Evolutionary conservation across 1,140 invertebrate genomes (phyloP), one percentile per base, ranked within the genome.

Genomic region (Ctenoplectra terminalis): DNA sequence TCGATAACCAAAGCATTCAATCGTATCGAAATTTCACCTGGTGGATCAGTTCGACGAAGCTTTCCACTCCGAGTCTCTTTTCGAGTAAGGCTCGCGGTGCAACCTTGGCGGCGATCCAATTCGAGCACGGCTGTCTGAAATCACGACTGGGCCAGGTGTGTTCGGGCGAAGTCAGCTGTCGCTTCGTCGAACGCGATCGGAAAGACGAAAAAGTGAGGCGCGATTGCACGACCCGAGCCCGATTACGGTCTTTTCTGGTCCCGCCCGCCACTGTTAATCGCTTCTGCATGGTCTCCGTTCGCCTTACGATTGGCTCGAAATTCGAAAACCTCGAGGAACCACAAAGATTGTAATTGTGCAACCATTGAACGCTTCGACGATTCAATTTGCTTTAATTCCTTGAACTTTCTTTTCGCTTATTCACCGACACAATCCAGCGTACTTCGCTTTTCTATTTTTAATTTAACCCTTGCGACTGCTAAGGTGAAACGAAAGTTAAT

Each of bases 81-180:
- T 77, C 77, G 64, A 56, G 61, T n/a, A 6, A 26, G 29, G 48
- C n/a, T 26, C 58, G 48, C 61, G 46, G 31, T 34, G 61, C 84
- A 89, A 90, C 88, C 82, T 90, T 89, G 88, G 85, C 88, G 84
- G 75, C 80, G 74, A 75, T 88, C 71, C 73, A 69, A 80, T 80
- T 80, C 81, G 70, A 83, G 52, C 80, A 69, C 61, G 54, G 46
- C 34, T 58, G 78, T 23, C 37, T 31, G 61, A 71, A 79, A 85
- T 79, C 75, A 74, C 52, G 66, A 50, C 63, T 15, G 29, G 54
- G 70, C 73, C 83, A 87, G 80, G 80, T 87, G 80, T 74, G 66
- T 31, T 26, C 61, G 50, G 50, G 72, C 66, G 66, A 71, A 56
- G 78, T 85, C 85, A 82, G 85, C 83, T 85, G 77, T 72, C 82